Percentiles rank a stretch among this genome's conserved stretches.
Evolutionary conservation across 2,113 vertebrate species (phyloP).

Genomic region (Calidris pygmaea): DNA sequence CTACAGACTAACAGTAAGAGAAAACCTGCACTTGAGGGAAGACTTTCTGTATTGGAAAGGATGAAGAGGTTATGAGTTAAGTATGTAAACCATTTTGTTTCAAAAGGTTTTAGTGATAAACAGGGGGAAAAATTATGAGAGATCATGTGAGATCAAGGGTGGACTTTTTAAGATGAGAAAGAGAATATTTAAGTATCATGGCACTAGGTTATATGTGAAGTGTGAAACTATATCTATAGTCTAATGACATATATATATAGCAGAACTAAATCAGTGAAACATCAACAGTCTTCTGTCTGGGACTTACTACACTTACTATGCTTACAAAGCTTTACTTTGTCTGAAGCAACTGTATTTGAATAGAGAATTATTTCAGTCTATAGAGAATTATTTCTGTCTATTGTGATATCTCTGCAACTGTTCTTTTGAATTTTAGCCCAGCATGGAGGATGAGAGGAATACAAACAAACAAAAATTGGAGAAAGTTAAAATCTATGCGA

Average conservation of each 20-base stretch:
- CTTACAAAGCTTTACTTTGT: neutral
- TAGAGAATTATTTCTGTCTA: neutral
- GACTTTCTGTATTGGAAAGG: neutral
- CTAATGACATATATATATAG: neutral
- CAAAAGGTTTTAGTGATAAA: neutral
- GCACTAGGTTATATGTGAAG: rapidly evolving
- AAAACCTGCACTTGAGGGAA: neutral
- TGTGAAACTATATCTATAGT: neutral
- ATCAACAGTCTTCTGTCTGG: neutral
- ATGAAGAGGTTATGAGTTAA: neutral
- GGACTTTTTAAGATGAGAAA: neutral
- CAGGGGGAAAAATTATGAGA: neutral
- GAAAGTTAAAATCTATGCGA: neutral
- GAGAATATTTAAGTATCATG: neutral
- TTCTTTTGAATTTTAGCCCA: neutral
- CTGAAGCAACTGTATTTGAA: neutral
- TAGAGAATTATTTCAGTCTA: neutral
- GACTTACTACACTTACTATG: neutral
- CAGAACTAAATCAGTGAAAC: neutral
- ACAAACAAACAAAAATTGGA: neutral
- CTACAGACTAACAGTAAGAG: neutral
- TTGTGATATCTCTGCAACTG: neutral
- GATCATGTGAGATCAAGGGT: neutral
- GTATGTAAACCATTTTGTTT: neutral
- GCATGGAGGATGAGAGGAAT: neutral